Conservation (phyloP, 37 sponge, comb jelly and placozoan species). For the Petrosia ficiformis region DNA sequence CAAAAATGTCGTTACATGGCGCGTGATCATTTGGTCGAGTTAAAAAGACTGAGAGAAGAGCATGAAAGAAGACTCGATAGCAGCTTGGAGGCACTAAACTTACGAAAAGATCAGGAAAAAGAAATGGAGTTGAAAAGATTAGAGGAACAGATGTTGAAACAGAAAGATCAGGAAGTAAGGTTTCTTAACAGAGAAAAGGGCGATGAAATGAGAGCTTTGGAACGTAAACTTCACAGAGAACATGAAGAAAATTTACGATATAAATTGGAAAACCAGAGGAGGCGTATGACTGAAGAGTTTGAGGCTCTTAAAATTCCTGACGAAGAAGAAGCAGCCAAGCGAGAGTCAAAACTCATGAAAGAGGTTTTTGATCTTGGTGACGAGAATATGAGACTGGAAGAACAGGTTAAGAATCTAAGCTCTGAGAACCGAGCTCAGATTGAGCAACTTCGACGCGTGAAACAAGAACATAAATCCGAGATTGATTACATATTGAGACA, state of each 20-base stretch:
- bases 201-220: slow-evolving; percentile 56
- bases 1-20: slow-evolving; percentile 22
- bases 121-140: slow-evolving; percentile 37
- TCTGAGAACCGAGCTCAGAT: slow-evolving; percentile 55
- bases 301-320: slow-evolving; percentile 17
- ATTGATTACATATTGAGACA: slow-evolving; percentile 38
- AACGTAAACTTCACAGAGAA: slow-evolving; percentile 27
- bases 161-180: slow-evolving; percentile 49
- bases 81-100: slow-evolving; percentile 18
- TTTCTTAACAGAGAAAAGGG: slow-evolving; percentile 39
- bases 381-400: slow-evolving; percentile 48
- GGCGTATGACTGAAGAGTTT: slow-evolving; percentile 10
- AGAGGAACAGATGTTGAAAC: slow-evolving; percentile 44
- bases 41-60: slow-evolving; percentile 56
- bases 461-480: slow-evolving; percentile 50
- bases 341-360: slow-evolving; percentile 43
- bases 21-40: slow-evolving; percentile 29
- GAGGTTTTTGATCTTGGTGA: slow-evolving; percentile 63
- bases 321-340: slow-evolving; percentile 23
- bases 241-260: slow-evolving; percentile 43
- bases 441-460: slow-evolving; percentile 51
- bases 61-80: slow-evolving; percentile 35
- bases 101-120: slow-evolving; percentile 62
- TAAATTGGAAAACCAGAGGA: slow-evolving; percentile 34
- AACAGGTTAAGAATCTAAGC: slow-evolving; percentile 27